Conservation (phyloP, 2,113 vertebrate genomes). For the Seriola rivoliana region DNA sequence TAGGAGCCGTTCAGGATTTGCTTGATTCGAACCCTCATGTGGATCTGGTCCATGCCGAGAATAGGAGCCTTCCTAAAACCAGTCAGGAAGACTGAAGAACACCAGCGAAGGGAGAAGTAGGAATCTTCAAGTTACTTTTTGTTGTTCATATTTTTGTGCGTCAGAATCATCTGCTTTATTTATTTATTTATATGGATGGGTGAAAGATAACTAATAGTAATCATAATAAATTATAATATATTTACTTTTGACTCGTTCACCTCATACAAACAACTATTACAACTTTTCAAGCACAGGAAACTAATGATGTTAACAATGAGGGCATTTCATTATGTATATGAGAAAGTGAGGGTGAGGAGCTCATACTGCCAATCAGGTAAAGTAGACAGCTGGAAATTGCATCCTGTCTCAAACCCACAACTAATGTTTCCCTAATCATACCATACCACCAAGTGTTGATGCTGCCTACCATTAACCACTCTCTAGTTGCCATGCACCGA, state of each 20-base stretch:
- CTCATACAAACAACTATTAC: neutral
- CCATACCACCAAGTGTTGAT: too few relatives aligned
- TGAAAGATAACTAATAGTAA: neutral
- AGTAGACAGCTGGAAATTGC: too few relatives aligned
- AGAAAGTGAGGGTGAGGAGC: too few relatives aligned
- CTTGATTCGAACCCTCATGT: constrained; percentile 61
- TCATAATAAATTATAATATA: neutral
- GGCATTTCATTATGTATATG: too few relatives aligned
- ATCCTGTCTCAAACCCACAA: too few relatives aligned
- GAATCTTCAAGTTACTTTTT: neutral
- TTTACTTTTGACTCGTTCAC: neutral
- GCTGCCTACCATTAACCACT: too few relatives aligned
- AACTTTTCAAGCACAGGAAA: neutral
- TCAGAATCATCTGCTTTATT: neutral
- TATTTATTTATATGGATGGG: neutral
- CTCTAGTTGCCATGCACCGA: too few relatives aligned
- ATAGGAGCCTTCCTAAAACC: constrained; percentile 78
- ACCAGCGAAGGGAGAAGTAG: accelerated
- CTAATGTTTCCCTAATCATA: too few relatives aligned
- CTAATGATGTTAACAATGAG: neutral
- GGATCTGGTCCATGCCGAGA: constrained; percentile 64
- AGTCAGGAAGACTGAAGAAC: constrained; percentile 81
- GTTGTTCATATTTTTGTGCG: neutral
- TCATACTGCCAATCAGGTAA: too few relatives aligned
- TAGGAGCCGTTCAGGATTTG: neutral